These are phyloP conservation scores for Charina bottae DNA, from an alignment of 2,113 vertebrate genomes.

Conservation along the genomic window DNA sequence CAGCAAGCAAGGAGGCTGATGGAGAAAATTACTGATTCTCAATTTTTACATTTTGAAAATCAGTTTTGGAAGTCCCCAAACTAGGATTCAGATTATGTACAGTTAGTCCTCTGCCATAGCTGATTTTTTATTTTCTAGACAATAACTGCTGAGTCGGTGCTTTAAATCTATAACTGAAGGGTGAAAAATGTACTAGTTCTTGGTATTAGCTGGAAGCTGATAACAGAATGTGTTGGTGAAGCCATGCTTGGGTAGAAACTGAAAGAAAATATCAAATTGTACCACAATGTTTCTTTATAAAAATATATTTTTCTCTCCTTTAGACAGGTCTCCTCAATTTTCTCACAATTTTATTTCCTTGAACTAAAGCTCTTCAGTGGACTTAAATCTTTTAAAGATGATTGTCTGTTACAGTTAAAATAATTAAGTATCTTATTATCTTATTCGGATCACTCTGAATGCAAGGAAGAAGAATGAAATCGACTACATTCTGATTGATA, in stretches of 20 bases:
- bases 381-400: neutral
- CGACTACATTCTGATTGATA: too few species aligned
- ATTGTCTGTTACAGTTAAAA: neutral
- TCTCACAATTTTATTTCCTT: neutral
- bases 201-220: neutral
- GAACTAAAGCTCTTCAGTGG: neutral
- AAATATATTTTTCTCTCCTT: neutral
- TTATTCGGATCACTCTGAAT: too few species aligned
- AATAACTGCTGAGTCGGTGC: neutral
- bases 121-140: constrained; percentile 14
- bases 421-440: neutral
- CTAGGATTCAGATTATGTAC: neutral
- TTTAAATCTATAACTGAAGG: neutral
- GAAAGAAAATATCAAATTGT: neutral
- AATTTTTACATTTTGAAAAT: neutral
- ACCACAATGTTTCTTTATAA: neutral
- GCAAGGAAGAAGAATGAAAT: too few species aligned
- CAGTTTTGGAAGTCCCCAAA: neutral
- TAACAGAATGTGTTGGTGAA: neutral
- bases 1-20: too few species aligned
- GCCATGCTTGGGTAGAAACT: neutral
- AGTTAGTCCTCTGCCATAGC: neutral
- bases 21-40: neutral
- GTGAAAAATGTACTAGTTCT: neutral
- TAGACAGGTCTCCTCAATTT: neutral